A percentile compares a stretch with the other conserved stretches of the same genome.
Conservation (phyloP, 2,113 vertebrate genomes). For the Apaloderma vittatum region DNA sequence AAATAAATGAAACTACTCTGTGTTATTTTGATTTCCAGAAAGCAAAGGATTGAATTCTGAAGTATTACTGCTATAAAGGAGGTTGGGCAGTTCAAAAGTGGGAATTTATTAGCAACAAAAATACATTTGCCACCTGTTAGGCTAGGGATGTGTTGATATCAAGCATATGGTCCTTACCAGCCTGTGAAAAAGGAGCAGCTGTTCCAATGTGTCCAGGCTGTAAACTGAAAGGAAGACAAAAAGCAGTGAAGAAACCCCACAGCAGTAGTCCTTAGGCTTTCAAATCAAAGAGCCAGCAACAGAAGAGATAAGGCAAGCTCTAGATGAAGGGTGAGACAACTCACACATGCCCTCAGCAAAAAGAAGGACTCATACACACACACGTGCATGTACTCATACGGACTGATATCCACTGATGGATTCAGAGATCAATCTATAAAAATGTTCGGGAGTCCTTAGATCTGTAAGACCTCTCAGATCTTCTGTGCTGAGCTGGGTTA, state of each 20-base stretch:
- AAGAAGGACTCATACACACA: neutral
- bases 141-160: neutral
- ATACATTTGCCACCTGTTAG: slow-evolving; percentile 4
- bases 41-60: neutral
- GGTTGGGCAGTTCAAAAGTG: slow-evolving; percentile 7
- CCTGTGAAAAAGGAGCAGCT: slow-evolving; percentile 35
- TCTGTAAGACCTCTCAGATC: neutral
- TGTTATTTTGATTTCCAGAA: neutral
- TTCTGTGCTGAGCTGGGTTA: neutral
- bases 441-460: neutral
- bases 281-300: neutral
- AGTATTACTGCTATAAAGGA: neutral
- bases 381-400: neutral
- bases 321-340: slow-evolving; percentile 20
- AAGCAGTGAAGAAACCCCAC: slow-evolving; percentile 19
- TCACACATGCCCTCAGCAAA: neutral
- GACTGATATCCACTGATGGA: neutral
- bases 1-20: neutral
- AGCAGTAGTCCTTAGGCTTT: neutral
- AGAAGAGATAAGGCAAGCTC: neutral
- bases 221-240: slow-evolving; percentile 8
- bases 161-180: neutral
- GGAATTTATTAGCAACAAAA: slow-evolving; percentile 40
- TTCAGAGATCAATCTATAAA: neutral
- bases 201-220: neutral